A percentile compares a stretch with the other conserved stretches of the same genome.
Conservation (phyloP, 2,113 vertebrate species). For the Callospermophilus lateralis region DNA sequence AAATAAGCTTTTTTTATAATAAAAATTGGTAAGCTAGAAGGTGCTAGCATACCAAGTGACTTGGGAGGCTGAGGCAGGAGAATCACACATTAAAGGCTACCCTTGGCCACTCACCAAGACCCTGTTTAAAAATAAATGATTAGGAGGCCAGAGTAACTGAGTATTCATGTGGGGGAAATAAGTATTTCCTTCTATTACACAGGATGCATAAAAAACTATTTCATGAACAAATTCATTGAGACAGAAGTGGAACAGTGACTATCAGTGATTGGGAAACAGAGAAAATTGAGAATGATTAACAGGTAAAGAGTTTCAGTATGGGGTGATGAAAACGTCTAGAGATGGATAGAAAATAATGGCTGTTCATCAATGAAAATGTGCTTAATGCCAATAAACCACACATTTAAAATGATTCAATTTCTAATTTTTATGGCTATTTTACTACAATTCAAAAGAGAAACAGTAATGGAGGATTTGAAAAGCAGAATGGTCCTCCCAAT, state of each 20-base stretch:
- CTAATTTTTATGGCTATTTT: neutral
- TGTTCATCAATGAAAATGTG: neutral
- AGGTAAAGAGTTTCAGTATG: neutral
- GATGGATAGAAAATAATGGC: neutral
- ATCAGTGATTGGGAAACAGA: neutral
- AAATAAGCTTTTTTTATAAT: neutral
- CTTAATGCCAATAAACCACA: neutral
- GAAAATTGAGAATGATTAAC: neutral
- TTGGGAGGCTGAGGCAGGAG: too few relatives aligned
- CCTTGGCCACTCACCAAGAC: too few relatives aligned
- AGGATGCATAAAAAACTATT: neutral
- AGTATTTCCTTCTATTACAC: neutral
- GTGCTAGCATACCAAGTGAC: too few relatives aligned
- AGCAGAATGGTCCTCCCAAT: fast-evolving
- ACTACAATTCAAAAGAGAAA: neutral
- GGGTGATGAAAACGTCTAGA: neutral
- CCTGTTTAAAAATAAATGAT: too few relatives aligned
- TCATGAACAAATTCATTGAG: neutral
- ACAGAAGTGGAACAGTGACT: neutral
- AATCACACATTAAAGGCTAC: too few relatives aligned
- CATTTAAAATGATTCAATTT: neutral
- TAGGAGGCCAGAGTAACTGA: neutral
- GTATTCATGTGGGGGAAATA: fast-evolving
- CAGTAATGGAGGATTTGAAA: neutral
- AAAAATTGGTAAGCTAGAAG: neutral